Conservation (phyloP, 2,113 vertebrate genomes). For the Ornithorhynchus anatinus region DNA sequence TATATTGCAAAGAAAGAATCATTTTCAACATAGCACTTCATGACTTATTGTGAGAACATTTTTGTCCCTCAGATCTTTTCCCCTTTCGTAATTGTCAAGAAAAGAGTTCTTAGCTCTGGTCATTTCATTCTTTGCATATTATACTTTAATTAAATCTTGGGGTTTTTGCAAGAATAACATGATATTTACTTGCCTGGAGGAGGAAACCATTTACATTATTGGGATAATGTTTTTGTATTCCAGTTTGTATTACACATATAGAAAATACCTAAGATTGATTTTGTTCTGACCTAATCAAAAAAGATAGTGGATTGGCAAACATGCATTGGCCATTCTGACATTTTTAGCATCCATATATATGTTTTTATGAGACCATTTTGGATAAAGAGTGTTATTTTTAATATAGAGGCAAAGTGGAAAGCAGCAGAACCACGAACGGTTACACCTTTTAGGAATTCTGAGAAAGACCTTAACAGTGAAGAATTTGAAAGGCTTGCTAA, state of each 20-base stretch:
- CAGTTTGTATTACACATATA: neutral
- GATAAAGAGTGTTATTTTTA: conserved; percentile 44
- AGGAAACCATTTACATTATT: neutral
- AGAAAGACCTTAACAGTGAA: conserved; percentile 70
- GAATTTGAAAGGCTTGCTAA: conserved; percentile 82
- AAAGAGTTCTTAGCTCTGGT: conserved; percentile 30
- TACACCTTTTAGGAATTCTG: conserved; percentile 51
- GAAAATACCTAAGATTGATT: too few relatives aligned
- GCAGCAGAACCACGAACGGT: conserved; percentile 51
- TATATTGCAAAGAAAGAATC: neutral
- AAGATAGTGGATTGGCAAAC: too few relatives aligned
- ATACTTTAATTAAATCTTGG: neutral
- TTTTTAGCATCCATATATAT: neutral
- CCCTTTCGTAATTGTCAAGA: neutral
- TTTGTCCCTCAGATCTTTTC: conserved; percentile 9
- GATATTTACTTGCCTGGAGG: conserved; percentile 4
- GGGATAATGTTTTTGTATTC: neutral
- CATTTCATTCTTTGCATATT: neutral
- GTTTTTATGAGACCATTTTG: conserved; percentile 1
- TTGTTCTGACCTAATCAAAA: too few relatives aligned
- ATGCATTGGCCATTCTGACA: neutral
- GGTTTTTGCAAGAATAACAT: neutral
- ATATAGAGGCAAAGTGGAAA: conserved; percentile 84
- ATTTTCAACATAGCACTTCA: conserved; percentile 20
- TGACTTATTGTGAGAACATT: neutral